These are phyloP conservation scores for Akabosia matsudoensis DNA, from an alignment of 1,140 invertebrate species.

Conservation along the genomic window DNA sequence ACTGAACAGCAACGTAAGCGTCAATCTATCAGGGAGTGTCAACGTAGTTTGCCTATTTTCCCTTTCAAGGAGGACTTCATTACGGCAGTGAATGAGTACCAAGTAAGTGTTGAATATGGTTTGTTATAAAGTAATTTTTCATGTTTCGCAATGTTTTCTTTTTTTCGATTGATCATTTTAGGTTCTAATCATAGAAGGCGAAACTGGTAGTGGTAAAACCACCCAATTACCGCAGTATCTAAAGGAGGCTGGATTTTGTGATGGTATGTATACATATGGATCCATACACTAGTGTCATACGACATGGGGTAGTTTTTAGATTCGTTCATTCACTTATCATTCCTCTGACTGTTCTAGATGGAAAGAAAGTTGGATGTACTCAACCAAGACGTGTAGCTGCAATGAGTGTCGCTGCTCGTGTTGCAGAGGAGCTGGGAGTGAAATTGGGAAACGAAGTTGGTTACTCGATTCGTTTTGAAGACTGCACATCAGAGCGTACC, in stretches of 20 bases:
- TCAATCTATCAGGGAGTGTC: conserved; percentile 85
- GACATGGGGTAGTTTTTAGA: no score
- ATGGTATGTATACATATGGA: conserved; percentile 48
- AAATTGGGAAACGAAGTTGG: conserved; percentile 72
- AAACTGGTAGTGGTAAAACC: conserved; percentile 97
- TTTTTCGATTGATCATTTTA: conserved; percentile 43
- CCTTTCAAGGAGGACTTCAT: conserved; percentile 87
- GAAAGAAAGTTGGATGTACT: conserved; percentile 62
- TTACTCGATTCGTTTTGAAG: conserved; percentile 75
- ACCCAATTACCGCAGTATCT: conserved; percentile 99
- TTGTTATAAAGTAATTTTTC: conserved; percentile 15
- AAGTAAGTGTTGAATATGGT: conserved; percentile 59
- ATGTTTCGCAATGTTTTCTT: conserved; percentile 20
- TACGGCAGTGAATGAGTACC: conserved; percentile 80
- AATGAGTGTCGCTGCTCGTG: conserved; percentile 72
- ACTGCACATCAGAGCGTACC: conserved; percentile 69
- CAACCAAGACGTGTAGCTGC: conserved; percentile 76
- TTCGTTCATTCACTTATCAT: no score
- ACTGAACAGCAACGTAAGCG: conserved; percentile 71
- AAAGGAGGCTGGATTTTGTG: conserved; percentile 82
- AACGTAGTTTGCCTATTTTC: conserved; percentile 89
- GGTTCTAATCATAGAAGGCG: conserved; percentile 94
- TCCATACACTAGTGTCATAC: not conserved
- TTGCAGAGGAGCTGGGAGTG: conserved; percentile 67
- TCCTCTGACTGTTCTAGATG: no score